These are phyloP conservation scores for Aptenodytes forsteri DNA, from an alignment of 2,113 vertebrate genomes.

Conservation along the genomic window DNA sequence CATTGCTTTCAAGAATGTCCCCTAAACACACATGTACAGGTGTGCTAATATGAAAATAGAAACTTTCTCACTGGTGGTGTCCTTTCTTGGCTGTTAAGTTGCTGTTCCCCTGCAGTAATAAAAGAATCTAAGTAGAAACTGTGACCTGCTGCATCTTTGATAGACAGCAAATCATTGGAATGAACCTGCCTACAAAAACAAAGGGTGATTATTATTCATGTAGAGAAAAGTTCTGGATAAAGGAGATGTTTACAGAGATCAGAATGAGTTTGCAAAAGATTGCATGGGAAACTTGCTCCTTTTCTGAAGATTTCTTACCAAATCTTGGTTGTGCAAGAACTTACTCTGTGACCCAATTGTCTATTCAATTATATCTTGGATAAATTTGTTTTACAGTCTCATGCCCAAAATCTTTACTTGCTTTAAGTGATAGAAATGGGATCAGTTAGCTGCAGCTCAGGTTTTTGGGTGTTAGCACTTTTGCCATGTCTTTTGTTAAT, in stretches of 20 bases:
- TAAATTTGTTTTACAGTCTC: constrained; percentile 19
- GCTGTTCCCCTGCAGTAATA: not conserved
- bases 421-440: not conserved
- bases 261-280: constrained; percentile 3
- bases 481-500: not conserved
- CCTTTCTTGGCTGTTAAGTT: not conserved
- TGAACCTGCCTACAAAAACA: not conserved
- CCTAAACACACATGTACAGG: not conserved
- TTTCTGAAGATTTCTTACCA: not conserved
- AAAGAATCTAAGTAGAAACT: not conserved
- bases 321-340: not conserved
- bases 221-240: not conserved
- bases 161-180: not conserved
- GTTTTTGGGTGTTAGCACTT: not conserved
- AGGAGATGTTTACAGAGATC: constrained; percentile 22
- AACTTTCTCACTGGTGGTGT: not conserved
- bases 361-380: not conserved
- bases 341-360: not conserved
- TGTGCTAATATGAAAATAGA: not conserved
- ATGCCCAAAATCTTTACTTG: constrained; percentile 1
- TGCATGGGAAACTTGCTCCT: not conserved
- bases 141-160: not conserved
- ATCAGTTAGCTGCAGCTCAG: not conserved
- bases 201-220: not conserved
- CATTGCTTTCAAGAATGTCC: not conserved